Evolutionary conservation across 2,113 vertebrate species (phyloP).

Genomic region (Gambusia holbrooki): DNA sequence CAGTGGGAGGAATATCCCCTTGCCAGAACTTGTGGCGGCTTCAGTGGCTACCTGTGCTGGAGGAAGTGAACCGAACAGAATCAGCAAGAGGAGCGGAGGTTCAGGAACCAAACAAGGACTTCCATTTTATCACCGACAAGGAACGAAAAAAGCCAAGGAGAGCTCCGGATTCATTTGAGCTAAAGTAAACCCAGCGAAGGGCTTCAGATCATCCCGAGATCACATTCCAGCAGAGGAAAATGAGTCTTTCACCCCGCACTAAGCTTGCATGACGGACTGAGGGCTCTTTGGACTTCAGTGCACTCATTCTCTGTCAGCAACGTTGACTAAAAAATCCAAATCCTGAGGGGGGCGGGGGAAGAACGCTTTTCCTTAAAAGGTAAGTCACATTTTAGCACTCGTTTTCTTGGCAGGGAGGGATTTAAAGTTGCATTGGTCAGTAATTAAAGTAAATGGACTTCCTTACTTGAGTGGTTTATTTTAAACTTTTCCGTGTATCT

Average conservation of each 20-base stretch:
- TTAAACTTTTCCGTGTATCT: background rate
- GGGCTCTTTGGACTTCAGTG: conserved; percentile 47
- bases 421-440: conserved; percentile 27
- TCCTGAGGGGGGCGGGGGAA: background rate
- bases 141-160: background rate
- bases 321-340: conserved; percentile 34
- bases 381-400: conserved; percentile 47
- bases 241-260: conserved; percentile 57
- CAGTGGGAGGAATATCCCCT: conserved; percentile 74
- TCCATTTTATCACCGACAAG: conserved; percentile 25
- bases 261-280: conserved; percentile 58
- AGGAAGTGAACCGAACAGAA: conserved; percentile 54
- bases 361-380: conserved; percentile 47
- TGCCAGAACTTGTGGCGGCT: conserved; percentile 78
- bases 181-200: conserved; percentile 23
- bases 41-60: conserved; percentile 48
- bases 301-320: conserved; percentile 27
- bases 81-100: background rate
- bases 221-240: conserved; percentile 61
- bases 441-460: conserved; percentile 34
- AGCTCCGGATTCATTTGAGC: conserved; percentile 4
- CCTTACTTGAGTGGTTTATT: conserved; percentile 8
- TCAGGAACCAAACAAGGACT: conserved; percentile 13
- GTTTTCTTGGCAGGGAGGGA: conserved; percentile 8
- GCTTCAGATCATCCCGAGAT: conserved; percentile 22